Percentiles rank a stretch among this genome's conserved stretches.
These are phyloP conservation scores for Cranoglanis bouderius DNA, from an alignment of 2,113 vertebrate genomes.

Conservation along the genomic window DNA sequence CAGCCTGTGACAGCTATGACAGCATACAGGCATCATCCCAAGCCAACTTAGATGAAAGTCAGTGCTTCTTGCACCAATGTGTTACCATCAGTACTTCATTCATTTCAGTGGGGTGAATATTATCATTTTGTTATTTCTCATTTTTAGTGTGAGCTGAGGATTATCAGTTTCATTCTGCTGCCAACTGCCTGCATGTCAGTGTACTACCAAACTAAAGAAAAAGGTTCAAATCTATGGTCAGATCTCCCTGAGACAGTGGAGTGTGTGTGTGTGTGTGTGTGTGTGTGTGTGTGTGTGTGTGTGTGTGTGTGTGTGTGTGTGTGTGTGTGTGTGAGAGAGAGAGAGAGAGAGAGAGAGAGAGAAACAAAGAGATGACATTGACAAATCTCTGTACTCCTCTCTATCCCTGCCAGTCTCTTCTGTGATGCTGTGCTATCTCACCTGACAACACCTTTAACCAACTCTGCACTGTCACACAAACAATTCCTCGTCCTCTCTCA, in stretches of 20 bases:
- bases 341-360: slow-evolving; percentile 19
- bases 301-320: not conserved
- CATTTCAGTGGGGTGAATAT: not conserved
- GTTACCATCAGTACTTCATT: not conserved
- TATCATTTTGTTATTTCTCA: not conserved
- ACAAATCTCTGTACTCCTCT: slow-evolving; percentile 33
- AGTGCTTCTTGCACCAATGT: not conserved
- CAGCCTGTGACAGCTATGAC: slow-evolving; percentile 35
- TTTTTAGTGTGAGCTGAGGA: not conserved
- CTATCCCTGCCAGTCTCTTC: slow-evolving; percentile 36
- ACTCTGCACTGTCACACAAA: slow-evolving; percentile 41
- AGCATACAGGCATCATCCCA: slow-evolving; percentile 31
- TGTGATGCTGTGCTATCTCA: slow-evolving; percentile 39
- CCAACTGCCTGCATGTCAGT: not conserved
- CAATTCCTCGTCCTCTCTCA: slow-evolving; percentile 23
- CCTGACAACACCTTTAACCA: slow-evolving; percentile 60
- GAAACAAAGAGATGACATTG: slow-evolving; percentile 56
- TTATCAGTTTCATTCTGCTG: slow-evolving; percentile 1
- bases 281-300: not conserved
- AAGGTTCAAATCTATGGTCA: not conserved
- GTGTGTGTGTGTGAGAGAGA: no score
- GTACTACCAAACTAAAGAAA: not conserved
- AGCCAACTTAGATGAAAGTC: slow-evolving; percentile 9
- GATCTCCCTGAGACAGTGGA: not conserved
- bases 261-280: not conserved